Evolutionary conservation across 2,797 vertebrate species (phyloP), one percentile per base, ranked within the genome.

Genomic region (Hypotaenidia okinawae): DNA sequence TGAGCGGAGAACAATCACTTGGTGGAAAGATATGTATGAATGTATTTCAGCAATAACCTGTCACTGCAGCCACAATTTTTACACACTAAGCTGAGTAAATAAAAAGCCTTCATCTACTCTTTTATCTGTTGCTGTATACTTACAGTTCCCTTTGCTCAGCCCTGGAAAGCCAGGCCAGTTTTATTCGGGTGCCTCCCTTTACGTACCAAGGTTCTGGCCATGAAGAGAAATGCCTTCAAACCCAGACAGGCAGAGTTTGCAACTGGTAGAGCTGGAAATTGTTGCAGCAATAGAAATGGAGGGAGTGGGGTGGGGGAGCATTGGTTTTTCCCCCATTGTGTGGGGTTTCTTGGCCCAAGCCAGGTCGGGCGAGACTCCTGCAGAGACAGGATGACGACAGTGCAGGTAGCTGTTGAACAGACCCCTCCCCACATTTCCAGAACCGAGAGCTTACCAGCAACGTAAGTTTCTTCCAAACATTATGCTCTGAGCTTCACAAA

Each of bases 281-380:
- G 37, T 49, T 76, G 32, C 39, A 72, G 32, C 13, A 52, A 2
- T 47, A 47, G 21, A 47, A 47, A 47, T 33, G 19, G 4, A 4
- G 5, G 2, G 3, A 5, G 43, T 4, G 2, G 9, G 4, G 4
- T 43, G 18, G 3, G 3, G 12, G 19, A 8, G 6, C 5, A 51
- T 35, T 41, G 28, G 19, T 47, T 18, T 49, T 58, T 67, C 49
- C 16, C 30, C 58, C 41, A 43, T 43, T 54, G 11, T 6, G 8
- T 63, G 27, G 8, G 19, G 16, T 9, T 57, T 76, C 52, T 70
- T 52, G 32, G 37, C 30, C 61, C 18, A 63, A 52, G 28, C n/a
- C 47, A 73, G 22, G 41, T 24, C 41, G 52, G 49, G 35, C 47
- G 23, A 66, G 23, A 59, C 4, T 11, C 13, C 18, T n/a, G 25